These are phyloP conservation scores for Aurelia sp. DNA, from an alignment of 30 jellyfish, hydroid and myxozoan species.

Conservation along the genomic window DNA sequence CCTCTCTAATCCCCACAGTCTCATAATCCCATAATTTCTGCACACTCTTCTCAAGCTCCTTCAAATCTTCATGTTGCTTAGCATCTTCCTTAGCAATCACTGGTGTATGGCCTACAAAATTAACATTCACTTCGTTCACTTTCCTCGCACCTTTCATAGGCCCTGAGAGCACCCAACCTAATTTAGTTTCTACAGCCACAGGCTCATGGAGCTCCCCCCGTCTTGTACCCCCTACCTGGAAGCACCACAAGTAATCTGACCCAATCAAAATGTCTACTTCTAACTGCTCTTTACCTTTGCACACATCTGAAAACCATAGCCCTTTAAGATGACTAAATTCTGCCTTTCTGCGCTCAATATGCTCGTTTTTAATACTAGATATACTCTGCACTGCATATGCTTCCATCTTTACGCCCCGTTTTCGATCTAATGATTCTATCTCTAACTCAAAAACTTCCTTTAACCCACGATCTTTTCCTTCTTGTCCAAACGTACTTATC, in stretches of 20 bases:
- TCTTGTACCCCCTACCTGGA: no score
- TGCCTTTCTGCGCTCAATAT: no score
- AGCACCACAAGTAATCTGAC: no score
- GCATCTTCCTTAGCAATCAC: background rate
- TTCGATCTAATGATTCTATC: no score
- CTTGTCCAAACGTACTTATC: conserved; percentile 6
- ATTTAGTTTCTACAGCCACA: background rate
- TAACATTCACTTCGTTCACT: background rate
- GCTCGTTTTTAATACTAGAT: no score
- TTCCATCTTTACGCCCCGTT: no score
- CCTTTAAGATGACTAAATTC: background rate
- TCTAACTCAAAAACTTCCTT: background rate
- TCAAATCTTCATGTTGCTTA: background rate
- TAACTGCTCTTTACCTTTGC: background rate
- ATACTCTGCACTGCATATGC: no score
- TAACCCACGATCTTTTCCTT: background rate
- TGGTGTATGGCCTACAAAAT: background rate
- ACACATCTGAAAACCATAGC: background rate
- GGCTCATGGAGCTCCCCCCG: background rate
- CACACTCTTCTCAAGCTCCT: background rate
- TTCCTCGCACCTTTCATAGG: background rate
- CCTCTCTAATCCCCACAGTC: background rate
- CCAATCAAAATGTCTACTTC: no score
- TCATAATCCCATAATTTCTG: no score
- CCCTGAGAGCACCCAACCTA: background rate